Percentiles rank a stretch among this genome's conserved stretches.
phyloP scores from a whole-genome alignment of 1,140 invertebrate genomes.

The Cataglyphis hispanica region DNA sequence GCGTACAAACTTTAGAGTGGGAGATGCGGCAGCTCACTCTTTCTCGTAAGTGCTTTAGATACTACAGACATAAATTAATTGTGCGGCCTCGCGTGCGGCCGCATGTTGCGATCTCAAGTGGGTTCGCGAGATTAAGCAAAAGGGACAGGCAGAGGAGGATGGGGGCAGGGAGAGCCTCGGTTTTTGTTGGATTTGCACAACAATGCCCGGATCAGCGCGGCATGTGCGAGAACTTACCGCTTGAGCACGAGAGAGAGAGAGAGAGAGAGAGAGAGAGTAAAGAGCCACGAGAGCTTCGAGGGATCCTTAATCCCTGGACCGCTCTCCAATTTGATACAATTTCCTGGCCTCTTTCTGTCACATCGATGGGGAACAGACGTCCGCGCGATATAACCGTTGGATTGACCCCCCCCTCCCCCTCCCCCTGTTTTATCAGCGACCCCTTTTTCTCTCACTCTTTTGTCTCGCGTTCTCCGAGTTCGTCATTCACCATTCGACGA shows the following conservation, averaged over 20 bases:
- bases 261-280: constrained; percentile 50
- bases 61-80: constrained; percentile 86
- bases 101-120: constrained; percentile 81
- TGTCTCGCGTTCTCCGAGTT: background rate
- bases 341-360: constrained; percentile 75
- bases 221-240: constrained; percentile 77
- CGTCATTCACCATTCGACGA: constrained; percentile 6
- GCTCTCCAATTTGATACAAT: constrained; percentile 83
- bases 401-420: constrained; percentile 69
- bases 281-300: constrained; percentile 69
- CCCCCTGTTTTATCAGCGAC: constrained; percentile 62
- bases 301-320: constrained; percentile 77
- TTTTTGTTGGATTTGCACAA: constrained; percentile 83
- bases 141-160: background rate
- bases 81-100: constrained; percentile 78
- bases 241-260: constrained; percentile 47
- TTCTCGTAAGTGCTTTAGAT: constrained; percentile 78
- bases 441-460: constrained; percentile 54
- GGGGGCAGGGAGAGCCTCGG: constrained; percentile 58
- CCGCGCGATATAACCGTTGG: constrained; percentile 62
- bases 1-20: constrained; percentile 6
- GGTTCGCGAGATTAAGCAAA: constrained; percentile 82
- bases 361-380: constrained; percentile 62
- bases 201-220: constrained; percentile 76
- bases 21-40: constrained; percentile 20